A percentile compares a stretch with the other conserved stretches of the same genome.
Evolutionary conservation across 2,113 vertebrate species (phyloP).

Genomic region (Oncorhynchus nerka): DNA sequence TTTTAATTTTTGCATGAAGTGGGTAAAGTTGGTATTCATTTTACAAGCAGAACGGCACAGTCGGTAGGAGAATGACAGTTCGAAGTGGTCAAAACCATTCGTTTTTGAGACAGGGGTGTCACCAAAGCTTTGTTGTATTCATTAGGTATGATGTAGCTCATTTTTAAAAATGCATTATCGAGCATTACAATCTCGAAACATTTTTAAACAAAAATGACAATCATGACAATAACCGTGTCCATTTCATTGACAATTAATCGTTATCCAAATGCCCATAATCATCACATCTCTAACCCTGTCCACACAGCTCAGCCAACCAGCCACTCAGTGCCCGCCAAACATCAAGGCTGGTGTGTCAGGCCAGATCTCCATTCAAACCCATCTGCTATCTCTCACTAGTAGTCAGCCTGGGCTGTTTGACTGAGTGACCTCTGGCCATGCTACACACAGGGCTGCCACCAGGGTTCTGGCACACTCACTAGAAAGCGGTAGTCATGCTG

Average conservation of each 20-base stretch:
- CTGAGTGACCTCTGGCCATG: neutral
- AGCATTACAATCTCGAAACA: no score
- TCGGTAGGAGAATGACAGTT: conserved; percentile 41
- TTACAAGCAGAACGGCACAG: neutral
- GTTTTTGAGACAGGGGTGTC: conserved; percentile 27
- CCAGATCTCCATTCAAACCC: conserved; percentile 42
- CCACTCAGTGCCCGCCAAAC: conserved; percentile 15
- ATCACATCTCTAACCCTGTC: neutral
- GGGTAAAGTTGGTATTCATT: conserved; percentile 24
- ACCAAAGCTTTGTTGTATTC: no score
- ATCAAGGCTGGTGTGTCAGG: conserved; percentile 43
- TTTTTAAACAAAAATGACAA: no score
- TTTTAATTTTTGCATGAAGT: conserved; percentile 5
- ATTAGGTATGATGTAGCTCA: conserved; percentile 1
- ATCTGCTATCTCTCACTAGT: conserved; percentile 7
- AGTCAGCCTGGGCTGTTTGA: conserved; percentile 11
- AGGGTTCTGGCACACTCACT: no score
- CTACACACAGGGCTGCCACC: no score
- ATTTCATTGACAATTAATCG: no score
- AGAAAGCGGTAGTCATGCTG: no score
- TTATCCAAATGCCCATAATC: conserved; percentile 21
- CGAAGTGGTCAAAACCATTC: conserved; percentile 36
- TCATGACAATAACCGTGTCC: no score
- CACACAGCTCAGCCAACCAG: neutral
- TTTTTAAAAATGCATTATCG: conserved; percentile 10